Base-by-base conservation (phyloP, 2,888 invertebrate species). In the Tetheella fluctuosa region DNA sequence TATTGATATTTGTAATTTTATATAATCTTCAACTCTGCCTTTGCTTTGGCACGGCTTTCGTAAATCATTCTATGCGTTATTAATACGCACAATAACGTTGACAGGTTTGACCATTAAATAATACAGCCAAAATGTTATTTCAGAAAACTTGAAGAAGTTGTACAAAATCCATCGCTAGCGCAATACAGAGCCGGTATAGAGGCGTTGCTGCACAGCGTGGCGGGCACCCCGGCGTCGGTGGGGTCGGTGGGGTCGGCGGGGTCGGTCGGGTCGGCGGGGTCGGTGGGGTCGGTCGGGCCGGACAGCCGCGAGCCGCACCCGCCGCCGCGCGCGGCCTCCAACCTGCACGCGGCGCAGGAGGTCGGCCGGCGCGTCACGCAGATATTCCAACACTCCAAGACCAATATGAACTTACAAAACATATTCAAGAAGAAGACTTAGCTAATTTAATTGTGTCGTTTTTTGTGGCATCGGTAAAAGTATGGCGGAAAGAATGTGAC, bases 361-460 rank as follows among this genome's bases (percentile, higher is more conserved):
- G 93, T 93, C 1, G 92, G 92, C 57, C 69, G 93, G 8, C 70
- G 93, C 1, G 91, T 93, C 69, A 87, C 93, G 25, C 91, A 91
- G 59, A 93, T 93, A 74, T 92, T 93, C 80, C 90, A 93, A 54
- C 89, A 91, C 23, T 90, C 91, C 54, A 93, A 93, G 64, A 84
- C 83, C 0, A 92, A 92, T 58, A 93, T 93, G 78, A 91, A 93
- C 65, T 65, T 93, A 52, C 93, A 85, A 62, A 93, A 87, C 64
- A 93, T 93, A 74, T 93, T 93, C 64, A 93, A 93, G 68, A 93
- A 93, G 81, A 93, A 93, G 75, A 87, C 91, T 25, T 93, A 91
- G 67, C 65, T 17, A 30, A 17, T 10, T 30, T 12, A 8, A 12
- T 30, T 17, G 28, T 54, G 28, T 25, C 10, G 17, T 54, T 8